Base-by-base conservation (phyloP, 2,113 vertebrate genomes). In the Psophia crepitans region DNA sequence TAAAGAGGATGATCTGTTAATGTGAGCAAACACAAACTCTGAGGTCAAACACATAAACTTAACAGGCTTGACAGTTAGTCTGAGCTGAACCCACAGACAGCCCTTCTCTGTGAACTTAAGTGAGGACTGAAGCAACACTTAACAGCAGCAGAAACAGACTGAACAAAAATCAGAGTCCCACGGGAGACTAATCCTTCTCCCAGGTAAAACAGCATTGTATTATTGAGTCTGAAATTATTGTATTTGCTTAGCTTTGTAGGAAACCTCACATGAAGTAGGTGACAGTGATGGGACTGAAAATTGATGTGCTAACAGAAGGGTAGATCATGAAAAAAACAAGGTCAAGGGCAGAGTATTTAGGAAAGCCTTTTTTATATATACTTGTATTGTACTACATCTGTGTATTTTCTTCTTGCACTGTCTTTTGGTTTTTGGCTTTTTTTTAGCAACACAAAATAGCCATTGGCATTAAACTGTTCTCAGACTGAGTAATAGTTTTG, bases 21-120 rank as follows among this genome's bases (percentile, higher is more conserved):
- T 7, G 17, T 43, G 35, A 63, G 18, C 0, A 0, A 89, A 61
- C 21, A 33, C 0, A 2, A 12, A 21, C 41, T 37, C 24, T 33
- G 43, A 43, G 23, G 23, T 70, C 71, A 48, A 89, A 79, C 5
- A 6, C 16, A 14, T 4, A 5, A 8, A 5, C 4, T 26, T 71
- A 23, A 23, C n/a, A 71, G 33, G 63, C 33, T 65, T 60, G 28
- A 15, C 5, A 65, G 32, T 17, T 17, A 12, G 15, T 22, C 41
- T 14, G 39, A 13, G 46, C 46, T 63, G 41, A 28, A 43, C 0
- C 4, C 18, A 28, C 18, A 16, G 53, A 24, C 19, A 18, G 6
- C 9, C 22, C 44, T 74, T 35, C 35, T 7, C 0, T 14, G 14
- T 21, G 23, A 82, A 65, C 28, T 3, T 5, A 1, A 61, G 48